Conservation (phyloP, 1,140 invertebrate species). For the Dryas iulia region DNA sequence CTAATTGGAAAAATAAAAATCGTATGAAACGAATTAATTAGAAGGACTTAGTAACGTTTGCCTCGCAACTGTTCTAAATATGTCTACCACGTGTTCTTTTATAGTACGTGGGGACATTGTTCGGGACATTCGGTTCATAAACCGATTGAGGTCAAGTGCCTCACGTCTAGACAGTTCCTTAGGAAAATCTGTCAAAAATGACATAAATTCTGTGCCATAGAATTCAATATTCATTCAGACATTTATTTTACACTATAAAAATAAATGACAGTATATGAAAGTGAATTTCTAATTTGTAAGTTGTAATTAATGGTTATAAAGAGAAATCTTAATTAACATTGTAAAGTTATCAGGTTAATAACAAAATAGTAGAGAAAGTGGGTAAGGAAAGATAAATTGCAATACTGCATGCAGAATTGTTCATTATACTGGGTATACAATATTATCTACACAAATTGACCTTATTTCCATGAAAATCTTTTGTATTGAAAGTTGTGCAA, state of each 20-base stretch:
- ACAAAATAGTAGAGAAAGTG: not conserved
- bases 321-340: not conserved
- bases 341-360: too few species aligned
- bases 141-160: slow-evolving; percentile 65
- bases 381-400: not conserved
- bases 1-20: not conserved
- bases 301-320: not conserved
- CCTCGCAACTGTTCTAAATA: slow-evolving; percentile 48
- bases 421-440: slow-evolving; percentile 7
- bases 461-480: slow-evolving; percentile 37
- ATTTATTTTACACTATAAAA: too few species aligned
- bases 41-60: not conserved
- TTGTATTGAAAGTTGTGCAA: slow-evolving; percentile 55
- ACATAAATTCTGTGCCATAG: not conserved
- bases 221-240: not conserved
- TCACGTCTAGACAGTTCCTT: slow-evolving; percentile 41
- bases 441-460: not conserved
- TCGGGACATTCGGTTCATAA: slow-evolving; percentile 53
- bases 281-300: not conserved
- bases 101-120: slow-evolving; percentile 51
- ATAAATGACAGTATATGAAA: not conserved
- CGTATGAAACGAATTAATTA: not conserved
- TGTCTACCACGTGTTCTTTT: slow-evolving; percentile 62
- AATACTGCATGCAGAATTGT: not conserved
- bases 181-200: not conserved